Evolutionary conservation across 2,797 vertebrate genomes (phyloP).

Genomic region (Pangasius sanitwongsei): DNA sequence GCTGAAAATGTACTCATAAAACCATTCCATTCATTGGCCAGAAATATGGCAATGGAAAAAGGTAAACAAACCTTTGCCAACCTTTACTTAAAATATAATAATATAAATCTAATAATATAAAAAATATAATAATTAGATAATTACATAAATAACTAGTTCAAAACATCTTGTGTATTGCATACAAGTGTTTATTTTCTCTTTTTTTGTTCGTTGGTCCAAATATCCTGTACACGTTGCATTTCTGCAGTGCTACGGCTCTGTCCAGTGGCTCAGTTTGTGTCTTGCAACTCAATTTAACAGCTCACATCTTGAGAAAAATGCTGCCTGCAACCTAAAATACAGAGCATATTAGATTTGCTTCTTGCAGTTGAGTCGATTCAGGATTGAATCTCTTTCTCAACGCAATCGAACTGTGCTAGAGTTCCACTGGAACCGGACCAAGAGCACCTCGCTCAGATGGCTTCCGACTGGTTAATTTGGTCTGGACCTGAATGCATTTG

Average conservation of each 20-base stretch:
- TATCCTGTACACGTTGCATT: not conserved
- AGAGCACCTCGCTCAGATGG: too few relatives aligned
- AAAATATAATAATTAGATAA: not conserved
- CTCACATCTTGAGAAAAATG: not conserved
- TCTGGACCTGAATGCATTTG: not conserved
- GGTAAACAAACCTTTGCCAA: not conserved
- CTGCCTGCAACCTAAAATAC: not conserved
- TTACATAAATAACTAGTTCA: not conserved
- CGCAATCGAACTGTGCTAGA: not conserved
- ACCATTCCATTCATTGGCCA: not conserved
- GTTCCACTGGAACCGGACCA: not conserved
- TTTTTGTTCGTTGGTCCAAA: not conserved
- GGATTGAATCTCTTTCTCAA: not conserved
- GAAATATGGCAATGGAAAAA: not conserved
- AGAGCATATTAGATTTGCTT: not conserved
- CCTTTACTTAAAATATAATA: not conserved
- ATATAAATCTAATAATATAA: too few relatives aligned
- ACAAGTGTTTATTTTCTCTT: not conserved
- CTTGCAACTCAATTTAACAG: not conserved
- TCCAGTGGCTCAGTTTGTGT: not conserved
- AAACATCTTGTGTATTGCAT: not conserved
- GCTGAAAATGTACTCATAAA: not conserved
- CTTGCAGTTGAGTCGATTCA: not conserved
- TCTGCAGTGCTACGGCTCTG: not conserved
- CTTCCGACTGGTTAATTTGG: not conserved